Evolutionary conservation across 2,888 invertebrate genomes (phyloP).

Genomic region (Sepioteuthis lessoniana): DNA sequence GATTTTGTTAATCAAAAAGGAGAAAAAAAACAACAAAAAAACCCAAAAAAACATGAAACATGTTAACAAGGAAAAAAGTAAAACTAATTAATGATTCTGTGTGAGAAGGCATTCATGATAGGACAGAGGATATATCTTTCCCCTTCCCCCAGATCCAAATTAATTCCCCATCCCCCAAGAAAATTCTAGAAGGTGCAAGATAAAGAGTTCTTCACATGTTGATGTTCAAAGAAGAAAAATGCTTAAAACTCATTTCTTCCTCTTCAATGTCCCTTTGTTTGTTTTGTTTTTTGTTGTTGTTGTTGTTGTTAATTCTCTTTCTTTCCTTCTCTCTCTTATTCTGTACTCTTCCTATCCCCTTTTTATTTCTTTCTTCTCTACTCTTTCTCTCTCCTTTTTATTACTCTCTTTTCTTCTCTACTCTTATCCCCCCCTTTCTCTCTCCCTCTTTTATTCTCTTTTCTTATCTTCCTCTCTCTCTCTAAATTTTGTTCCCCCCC

Average conservation of each 20-base stretch:
- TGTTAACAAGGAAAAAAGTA: background rate
- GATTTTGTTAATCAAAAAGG: background rate
- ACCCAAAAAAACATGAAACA: too few relatives aligned
- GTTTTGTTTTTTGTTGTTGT: background rate
- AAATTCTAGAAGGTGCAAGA: background rate
- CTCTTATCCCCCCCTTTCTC: too few relatives aligned
- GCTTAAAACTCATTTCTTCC: background rate
- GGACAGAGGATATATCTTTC: background rate
- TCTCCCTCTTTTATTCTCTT: background rate
- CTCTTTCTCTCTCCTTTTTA: background rate
- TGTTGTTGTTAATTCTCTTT: background rate
- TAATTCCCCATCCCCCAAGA: background rate
- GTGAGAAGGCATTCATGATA: background rate
- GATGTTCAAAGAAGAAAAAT: background rate
- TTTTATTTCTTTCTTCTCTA: rapidly evolving
- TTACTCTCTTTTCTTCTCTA: background rate
- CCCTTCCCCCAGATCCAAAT: background rate
- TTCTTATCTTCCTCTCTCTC: background rate
- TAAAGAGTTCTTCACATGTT: background rate
- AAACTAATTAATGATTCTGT: background rate
- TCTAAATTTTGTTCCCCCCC: background rate
- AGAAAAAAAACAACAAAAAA: too few relatives aligned
- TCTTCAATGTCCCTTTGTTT: background rate
- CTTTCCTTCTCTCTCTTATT: background rate
- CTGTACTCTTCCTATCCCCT: background rate